Evolutionary conservation across 2,113 vertebrate genomes (phyloP), one percentile per base, ranked within the genome.

Genomic region (Stercorarius parasiticus): DNA sequence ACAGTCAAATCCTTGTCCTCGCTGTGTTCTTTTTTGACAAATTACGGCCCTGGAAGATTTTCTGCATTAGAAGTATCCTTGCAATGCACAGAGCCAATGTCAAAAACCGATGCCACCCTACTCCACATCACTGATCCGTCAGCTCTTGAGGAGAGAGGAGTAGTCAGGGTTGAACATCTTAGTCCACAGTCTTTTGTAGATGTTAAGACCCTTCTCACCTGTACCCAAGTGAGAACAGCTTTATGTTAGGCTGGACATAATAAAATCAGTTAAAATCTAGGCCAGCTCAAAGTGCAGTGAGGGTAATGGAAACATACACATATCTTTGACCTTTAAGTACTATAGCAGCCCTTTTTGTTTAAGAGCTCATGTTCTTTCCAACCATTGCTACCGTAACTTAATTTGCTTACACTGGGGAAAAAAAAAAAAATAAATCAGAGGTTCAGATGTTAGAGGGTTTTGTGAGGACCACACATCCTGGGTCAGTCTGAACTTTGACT

Each of bases 121-220:
- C 29, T 86, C 25, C 55, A 72, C 38, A 81, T 6, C 56, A 53
- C 26, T 64, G 74, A 78, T 52, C 21, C 29, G 36, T 19, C 32
- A 80, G 32, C 0, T 4, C 6, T 49, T 1, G 0, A 65, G 21
- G 5, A 86, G 3, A 74, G 55, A 62, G 16, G 15, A 65, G 27
- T 10, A 86, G 18, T 66, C 42, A 64, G 7, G 50, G 64, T 18
- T 70, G 38, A 74, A 38, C 6, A 32, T 25, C 22, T 61, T 58
- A 70, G 25, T 18, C 14, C 42, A 29, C 11, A 64, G 47, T 13
- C 23, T 71, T 93, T 32, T 62, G n/a, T 29, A 84, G 47, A 47
- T 40, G 38, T 21, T 42, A 95, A 86, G 80, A 76, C 19, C n/a
- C 3, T 25, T 36, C 38, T 84, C 45, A 70, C 15, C 34, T 42